phyloP scores from a whole-genome alignment of 92 coral and sea anemone species.

The Phenganax subtilis region DNA sequence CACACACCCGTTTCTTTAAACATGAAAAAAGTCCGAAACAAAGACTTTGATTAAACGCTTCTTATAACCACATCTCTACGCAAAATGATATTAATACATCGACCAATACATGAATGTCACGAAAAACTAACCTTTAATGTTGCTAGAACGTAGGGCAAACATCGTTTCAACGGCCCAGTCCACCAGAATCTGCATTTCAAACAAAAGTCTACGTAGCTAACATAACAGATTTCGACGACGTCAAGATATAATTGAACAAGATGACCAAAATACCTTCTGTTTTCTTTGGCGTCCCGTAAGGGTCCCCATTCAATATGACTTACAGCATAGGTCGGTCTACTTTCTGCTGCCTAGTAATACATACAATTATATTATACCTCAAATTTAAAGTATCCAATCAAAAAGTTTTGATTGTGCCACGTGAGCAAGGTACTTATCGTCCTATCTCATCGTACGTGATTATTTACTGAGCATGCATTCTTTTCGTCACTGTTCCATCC shows the following conservation, averaged over 20 bases:
- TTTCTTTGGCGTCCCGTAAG: slow-evolving; percentile 80
- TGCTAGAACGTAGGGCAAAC: slow-evolving; percentile 65
- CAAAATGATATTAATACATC: too few species aligned
- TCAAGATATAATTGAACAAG: not conserved
- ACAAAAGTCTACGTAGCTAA: not conserved
- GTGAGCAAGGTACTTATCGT: too few species aligned
- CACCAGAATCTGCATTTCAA: slow-evolving; percentile 63
- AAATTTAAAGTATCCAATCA: too few species aligned
- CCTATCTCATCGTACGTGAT: too few species aligned
- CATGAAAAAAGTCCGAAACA: too few species aligned
- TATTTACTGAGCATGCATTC: too few species aligned
- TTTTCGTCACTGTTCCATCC: too few species aligned
- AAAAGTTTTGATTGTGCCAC: too few species aligned
- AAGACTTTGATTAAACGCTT: not conserved
- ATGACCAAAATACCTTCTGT: slow-evolving; percentile 65
- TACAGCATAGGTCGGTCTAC: slow-evolving; percentile 82
- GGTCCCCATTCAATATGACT: slow-evolving; percentile 86
- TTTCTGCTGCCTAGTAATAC: slow-evolving; percentile 60
- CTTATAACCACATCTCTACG: not conserved
- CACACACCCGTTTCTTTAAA: too few species aligned
- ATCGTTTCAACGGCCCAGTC: slow-evolving; percentile 78
- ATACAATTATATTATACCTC: too few species aligned
- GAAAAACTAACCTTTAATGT: slow-evolving; percentile 54
- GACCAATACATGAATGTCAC: not conserved
- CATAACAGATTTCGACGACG: not conserved